phyloP scores from a whole-genome alignment of 1,140 invertebrate genomes.

The Pseudomyrmex cubaensis region DNA sequence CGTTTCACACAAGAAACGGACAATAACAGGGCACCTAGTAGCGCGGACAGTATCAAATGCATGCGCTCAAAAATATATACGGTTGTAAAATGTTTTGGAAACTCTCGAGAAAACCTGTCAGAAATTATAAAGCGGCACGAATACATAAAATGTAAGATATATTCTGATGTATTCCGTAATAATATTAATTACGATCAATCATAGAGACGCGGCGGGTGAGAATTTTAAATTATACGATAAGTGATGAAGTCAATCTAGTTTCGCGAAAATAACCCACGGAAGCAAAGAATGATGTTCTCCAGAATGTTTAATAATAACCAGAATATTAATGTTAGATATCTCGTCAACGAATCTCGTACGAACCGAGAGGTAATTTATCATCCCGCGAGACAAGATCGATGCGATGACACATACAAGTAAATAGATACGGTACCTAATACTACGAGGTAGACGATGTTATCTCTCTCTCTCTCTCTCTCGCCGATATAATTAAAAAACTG shows the following conservation, averaged over 20 bases:
- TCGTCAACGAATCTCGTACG: background rate
- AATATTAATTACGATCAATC: background rate
- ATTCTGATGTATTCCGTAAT: background rate
- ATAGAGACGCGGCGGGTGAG: background rate
- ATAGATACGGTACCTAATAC: background rate
- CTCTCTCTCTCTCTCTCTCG: background rate
- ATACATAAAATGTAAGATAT: background rate
- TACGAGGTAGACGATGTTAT: background rate
- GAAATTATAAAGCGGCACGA: background rate
- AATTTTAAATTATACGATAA: background rate
- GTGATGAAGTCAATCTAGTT: background rate
- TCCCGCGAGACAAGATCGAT: background rate
- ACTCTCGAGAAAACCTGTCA: background rate
- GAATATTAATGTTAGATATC: background rate
- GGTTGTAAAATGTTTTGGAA: background rate
- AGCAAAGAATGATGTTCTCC: background rate
- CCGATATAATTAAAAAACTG: slow-evolving; percentile 17
- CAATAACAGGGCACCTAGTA: background rate
- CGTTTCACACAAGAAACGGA: background rate
- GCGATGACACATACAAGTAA: background rate
- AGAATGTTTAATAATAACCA: background rate
- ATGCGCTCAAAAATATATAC: background rate
- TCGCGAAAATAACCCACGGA: slow-evolving; percentile 1
- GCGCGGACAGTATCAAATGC: background rate
- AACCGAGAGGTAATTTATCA: slow-evolving; percentile 25